A percentile compares a stretch with the other conserved stretches of the same genome.
Conservation (phyloP, 1,140 invertebrate genomes). For the Dendroctonus ponderosae region DNA sequence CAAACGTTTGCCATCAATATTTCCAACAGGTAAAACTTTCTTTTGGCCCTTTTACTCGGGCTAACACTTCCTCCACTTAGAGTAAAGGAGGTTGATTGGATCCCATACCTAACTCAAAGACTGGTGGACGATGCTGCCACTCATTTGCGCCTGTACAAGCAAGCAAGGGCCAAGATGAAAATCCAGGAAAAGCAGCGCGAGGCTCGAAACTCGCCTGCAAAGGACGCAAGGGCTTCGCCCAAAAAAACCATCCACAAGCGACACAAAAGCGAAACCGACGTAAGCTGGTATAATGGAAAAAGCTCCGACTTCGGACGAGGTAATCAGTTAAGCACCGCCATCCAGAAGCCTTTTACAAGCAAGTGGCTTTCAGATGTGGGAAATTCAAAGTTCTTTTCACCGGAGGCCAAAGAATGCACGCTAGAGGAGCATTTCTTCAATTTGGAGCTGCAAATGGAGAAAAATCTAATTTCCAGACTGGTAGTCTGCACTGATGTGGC, state of each 20-base stretch:
- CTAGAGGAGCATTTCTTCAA: slow-evolving; percentile 85
- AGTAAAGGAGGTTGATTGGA: slow-evolving; percentile 86
- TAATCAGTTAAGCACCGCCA: slow-evolving; percentile 4
- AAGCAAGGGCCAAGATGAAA: slow-evolving; percentile 65
- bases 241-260: slow-evolving; percentile 56
- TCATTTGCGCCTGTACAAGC: slow-evolving; percentile 81
- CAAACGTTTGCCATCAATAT: slow-evolving; percentile 60
- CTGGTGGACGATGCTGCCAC: slow-evolving; percentile 88
- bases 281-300: slow-evolving; percentile 60
- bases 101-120: slow-evolving; percentile 79
- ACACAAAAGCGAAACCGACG: slow-evolving; percentile 72
- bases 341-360: too few relatives aligned
- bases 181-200: slow-evolving; percentile 52
- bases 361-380: slow-evolving; percentile 36
- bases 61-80: slow-evolving; percentile 51
- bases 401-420: slow-evolving; percentile 45
- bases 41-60: too few relatives aligned
- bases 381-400: slow-evolving; percentile 41
- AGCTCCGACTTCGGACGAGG: slow-evolving; percentile 40
- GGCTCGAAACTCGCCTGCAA: slow-evolving; percentile 52
- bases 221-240: slow-evolving; percentile 53
- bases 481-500: slow-evolving; percentile 63
- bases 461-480: slow-evolving; percentile 68
- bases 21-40: slow-evolving; percentile 52
- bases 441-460: slow-evolving; percentile 82